Evolutionary conservation across 2,888 invertebrate genomes (phyloP).

Genomic region (Machimus rusticus): DNA sequence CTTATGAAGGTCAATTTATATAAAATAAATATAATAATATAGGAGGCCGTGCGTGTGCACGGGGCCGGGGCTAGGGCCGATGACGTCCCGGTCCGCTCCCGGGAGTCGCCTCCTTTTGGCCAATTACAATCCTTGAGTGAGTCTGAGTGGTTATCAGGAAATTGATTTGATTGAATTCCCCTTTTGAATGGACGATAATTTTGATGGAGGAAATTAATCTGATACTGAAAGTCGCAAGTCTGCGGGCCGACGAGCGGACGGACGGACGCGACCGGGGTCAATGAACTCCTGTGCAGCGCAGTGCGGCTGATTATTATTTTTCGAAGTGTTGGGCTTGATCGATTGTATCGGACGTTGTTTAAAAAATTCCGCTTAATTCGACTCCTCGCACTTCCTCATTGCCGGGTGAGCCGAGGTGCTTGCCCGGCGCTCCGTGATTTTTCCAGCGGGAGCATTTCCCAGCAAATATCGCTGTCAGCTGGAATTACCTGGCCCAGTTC

Average conservation of each 20-base stretch:
- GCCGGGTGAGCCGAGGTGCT: not conserved
- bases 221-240: not conserved
- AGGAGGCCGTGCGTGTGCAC: not conserved
- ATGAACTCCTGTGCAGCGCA: not conserved
- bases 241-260: not conserved
- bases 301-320: constrained; percentile 6
- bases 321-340: constrained; percentile 32
- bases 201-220: constrained; percentile 42
- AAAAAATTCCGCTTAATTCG: constrained; percentile 1
- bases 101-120: constrained; percentile 30
- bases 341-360: constrained; percentile 9
- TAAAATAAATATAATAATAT: constrained; percentile 48
- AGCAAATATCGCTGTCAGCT: not conserved
- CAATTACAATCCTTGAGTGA: constrained; percentile 24
- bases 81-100: not conserved
- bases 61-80: not conserved
- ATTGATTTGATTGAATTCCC: constrained; percentile 47
- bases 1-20: constrained; percentile 47
- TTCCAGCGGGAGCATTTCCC: not conserved
- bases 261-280: not conserved
- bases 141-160: constrained; percentile 44
- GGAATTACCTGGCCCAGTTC: not conserved
- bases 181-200: constrained; percentile 31
- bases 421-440: not conserved
- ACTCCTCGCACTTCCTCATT: constrained; percentile 10